Conservation (phyloP, 2,888 invertebrate species). For the Morpho deidamia region DNA sequence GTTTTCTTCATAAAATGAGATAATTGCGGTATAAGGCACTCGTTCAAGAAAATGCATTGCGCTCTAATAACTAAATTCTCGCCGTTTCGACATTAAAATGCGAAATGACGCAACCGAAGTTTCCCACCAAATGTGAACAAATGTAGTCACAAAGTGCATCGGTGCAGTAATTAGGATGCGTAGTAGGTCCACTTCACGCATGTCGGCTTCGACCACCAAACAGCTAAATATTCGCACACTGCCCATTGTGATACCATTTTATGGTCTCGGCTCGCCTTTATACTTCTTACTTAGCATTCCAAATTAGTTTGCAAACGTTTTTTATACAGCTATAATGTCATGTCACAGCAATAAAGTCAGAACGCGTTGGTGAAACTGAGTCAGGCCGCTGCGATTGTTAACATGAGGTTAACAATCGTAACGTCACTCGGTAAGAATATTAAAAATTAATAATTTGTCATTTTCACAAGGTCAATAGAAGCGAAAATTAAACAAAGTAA, state of each 20-base stretch:
- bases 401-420: slow-evolving; percentile 22
- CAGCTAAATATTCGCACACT: slow-evolving; percentile 71
- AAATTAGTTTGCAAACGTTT: slow-evolving; percentile 66
- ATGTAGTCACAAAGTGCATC: slow-evolving; percentile 48
- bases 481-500: no score
- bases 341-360: slow-evolving; percentile 62
- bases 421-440: slow-evolving; percentile 22
- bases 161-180: slow-evolving; percentile 69
- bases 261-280: slow-evolving; percentile 72
- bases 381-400: slow-evolving; percentile 33
- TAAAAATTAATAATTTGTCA: slow-evolving; percentile 1
- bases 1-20: no score
- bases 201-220: slow-evolving; percentile 63
- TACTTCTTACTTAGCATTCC: slow-evolving; percentile 70
- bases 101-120: slow-evolving; percentile 26
- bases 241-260: slow-evolving; percentile 73
- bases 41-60: no score
- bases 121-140: slow-evolving; percentile 54
- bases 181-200: slow-evolving; percentile 43
- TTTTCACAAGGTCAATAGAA: no score
- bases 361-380: slow-evolving; percentile 33
- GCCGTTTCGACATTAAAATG: slow-evolving; percentile 17
- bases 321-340: slow-evolving; percentile 70
- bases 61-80: slow-evolving; percentile 1
- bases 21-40: no score